A percentile compares a stretch with the other conserved stretches of the same genome.
These are phyloP conservation scores for Pantherophis alleghaniensis DNA, from an alignment of 2,797 vertebrate genomes.

Conservation along the genomic window DNA sequence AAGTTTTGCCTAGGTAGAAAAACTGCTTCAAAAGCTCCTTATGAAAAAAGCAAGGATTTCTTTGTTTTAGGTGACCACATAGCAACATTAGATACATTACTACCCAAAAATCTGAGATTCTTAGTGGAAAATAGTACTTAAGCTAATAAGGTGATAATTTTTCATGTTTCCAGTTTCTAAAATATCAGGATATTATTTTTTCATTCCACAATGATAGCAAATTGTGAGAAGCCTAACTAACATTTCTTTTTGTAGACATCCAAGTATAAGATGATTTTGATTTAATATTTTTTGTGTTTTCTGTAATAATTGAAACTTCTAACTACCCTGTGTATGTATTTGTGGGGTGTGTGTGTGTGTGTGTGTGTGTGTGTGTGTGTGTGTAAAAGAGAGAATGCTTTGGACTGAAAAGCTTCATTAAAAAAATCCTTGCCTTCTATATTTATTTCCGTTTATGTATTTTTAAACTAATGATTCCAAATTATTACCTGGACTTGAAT, in stretches of 20 bases:
- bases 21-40: not conserved
- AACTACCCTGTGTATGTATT: not conserved
- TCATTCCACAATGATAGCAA: not conserved
- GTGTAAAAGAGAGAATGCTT: not conserved
- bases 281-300: not conserved
- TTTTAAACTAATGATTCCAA: not conserved
- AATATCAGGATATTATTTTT: not conserved
- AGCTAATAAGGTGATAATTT: not conserved
- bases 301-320: not conserved
- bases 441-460: not conserved
- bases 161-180: not conserved
- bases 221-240: not conserved
- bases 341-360: not conserved
- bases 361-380: too few relatives aligned
- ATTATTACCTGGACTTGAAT: not conserved
- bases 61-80: not conserved
- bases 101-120: not conserved
- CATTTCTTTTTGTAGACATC: not conserved
- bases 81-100: not conserved
- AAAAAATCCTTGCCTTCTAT: not conserved
- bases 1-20: not conserved
- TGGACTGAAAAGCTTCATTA: not conserved
- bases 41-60: not conserved
- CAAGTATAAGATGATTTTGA: not conserved
- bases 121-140: not conserved